These are phyloP conservation scores for Gorsachius goisagi DNA, from an alignment of 2,113 vertebrate genomes.

Conservation along the genomic window DNA sequence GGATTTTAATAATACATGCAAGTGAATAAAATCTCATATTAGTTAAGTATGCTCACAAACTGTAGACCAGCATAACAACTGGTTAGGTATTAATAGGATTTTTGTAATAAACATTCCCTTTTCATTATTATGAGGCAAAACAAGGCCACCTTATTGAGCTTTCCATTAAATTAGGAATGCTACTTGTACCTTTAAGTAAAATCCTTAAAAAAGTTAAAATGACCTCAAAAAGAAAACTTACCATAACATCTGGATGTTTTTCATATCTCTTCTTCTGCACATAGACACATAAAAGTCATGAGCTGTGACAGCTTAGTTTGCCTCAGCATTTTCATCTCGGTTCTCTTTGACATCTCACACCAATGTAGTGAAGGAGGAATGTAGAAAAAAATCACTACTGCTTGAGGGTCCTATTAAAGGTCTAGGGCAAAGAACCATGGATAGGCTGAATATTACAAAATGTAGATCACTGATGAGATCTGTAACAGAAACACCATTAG, in stretches of 20 bases:
- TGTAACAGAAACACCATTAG: neutral
- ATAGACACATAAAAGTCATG: neutral
- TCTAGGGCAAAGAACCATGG: neutral
- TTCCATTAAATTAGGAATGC: neutral
- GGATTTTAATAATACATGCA: neutral
- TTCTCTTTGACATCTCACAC: neutral
- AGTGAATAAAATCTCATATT: neutral
- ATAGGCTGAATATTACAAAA: neutral
- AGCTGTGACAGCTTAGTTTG: neutral
- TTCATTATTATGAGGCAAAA: neutral
- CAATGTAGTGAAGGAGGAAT: neutral
- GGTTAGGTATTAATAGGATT: neutral
- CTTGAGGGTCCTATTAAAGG: neutral
- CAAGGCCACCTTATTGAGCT: neutral
- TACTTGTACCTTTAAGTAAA: neutral
- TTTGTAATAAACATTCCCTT: neutral
- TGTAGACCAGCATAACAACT: neutral
- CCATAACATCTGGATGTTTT: neutral
- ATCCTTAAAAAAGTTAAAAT: neutral
- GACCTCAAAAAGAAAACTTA: neutral
- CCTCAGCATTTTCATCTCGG: neutral
- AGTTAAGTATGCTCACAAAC: neutral
- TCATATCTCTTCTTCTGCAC: neutral
- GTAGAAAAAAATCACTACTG: neutral
- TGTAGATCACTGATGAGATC: neutral